Conservation (phyloP, 2,113 vertebrate genomes). For the Callithrix jacchus region DNA sequence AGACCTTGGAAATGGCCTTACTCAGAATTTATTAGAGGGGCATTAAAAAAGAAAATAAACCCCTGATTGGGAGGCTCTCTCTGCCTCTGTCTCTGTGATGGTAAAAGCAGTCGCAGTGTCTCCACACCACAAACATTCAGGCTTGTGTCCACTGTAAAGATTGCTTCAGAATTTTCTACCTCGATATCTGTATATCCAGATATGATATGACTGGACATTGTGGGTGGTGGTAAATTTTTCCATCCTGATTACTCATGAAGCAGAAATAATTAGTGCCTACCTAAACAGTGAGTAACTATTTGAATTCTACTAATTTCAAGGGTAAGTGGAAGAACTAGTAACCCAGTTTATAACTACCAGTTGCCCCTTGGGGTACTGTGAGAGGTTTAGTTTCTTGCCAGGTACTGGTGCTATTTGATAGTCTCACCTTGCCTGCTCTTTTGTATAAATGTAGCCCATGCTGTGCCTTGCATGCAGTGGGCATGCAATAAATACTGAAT, state of each 20-base stretch:
- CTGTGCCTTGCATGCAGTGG: neutral
- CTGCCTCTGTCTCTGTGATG: neutral
- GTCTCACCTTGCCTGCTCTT: neutral
- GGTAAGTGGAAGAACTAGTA: neutral
- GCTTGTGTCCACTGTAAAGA: neutral
- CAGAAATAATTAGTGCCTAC: neutral
- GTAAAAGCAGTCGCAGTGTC: neutral
- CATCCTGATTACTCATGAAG: slow-evolving; percentile 9
- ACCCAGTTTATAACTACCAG: neutral
- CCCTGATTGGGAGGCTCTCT: neutral
- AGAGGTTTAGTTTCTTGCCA: neutral
- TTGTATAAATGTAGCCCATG: neutral
- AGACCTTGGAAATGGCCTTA: neutral
- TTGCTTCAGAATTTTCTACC: neutral
- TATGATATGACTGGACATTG: neutral
- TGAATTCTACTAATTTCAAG: neutral
- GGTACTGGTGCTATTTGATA: neutral
- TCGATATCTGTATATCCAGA: neutral
- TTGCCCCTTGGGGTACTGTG: neutral
- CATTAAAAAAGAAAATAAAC: neutral
- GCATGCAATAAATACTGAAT: neutral
- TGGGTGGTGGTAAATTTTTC: slow-evolving; percentile 2
- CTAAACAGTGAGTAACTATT: neutral
- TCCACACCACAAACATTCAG: neutral
- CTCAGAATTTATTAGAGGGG: neutral